Conservation (phyloP, 2,888 invertebrate species). For the Mesochorus sp. region DNA sequence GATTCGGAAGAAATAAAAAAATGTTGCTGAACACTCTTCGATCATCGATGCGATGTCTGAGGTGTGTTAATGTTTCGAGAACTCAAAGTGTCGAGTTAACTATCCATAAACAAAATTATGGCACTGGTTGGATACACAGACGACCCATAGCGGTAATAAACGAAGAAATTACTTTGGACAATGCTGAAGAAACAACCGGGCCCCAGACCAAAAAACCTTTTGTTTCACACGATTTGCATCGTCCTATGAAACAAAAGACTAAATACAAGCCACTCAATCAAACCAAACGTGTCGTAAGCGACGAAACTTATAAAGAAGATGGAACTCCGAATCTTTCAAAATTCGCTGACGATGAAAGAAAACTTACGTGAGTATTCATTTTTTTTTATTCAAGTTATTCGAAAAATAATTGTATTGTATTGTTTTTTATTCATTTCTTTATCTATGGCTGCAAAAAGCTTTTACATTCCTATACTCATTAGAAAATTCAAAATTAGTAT, state of each 20-base stretch:
- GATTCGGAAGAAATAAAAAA: no score
- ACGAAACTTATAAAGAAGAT: constrained; percentile 83
- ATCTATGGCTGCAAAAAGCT: background rate
- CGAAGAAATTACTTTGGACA: constrained; percentile 81
- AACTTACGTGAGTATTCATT: constrained; percentile 82
- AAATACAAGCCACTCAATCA: constrained; percentile 70
- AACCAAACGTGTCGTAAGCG: constrained; percentile 77
- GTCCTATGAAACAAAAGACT: constrained; percentile 70
- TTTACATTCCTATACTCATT: no score
- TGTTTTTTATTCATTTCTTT: background rate
- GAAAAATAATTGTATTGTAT: background rate
- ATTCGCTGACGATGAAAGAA: constrained; percentile 85
- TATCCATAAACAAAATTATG: constrained; percentile 56
- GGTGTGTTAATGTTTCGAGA: constrained; percentile 16
- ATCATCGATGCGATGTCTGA: constrained; percentile 36
- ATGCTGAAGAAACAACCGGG: constrained; percentile 58
- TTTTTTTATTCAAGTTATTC: constrained; percentile 29
- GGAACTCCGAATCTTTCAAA: constrained; percentile 85
- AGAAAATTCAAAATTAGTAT: no score
- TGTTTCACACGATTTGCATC: constrained; percentile 76
- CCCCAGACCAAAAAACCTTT: constrained; percentile 47
- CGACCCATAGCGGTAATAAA: constrained; percentile 83
- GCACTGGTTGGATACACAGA: constrained; percentile 83
- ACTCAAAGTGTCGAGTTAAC: constrained; percentile 4
- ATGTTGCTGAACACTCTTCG: constrained; percentile 57